Evolutionary conservation across 2,888 invertebrate species (phyloP).

Genomic region (Malacosoma neustria): DNA sequence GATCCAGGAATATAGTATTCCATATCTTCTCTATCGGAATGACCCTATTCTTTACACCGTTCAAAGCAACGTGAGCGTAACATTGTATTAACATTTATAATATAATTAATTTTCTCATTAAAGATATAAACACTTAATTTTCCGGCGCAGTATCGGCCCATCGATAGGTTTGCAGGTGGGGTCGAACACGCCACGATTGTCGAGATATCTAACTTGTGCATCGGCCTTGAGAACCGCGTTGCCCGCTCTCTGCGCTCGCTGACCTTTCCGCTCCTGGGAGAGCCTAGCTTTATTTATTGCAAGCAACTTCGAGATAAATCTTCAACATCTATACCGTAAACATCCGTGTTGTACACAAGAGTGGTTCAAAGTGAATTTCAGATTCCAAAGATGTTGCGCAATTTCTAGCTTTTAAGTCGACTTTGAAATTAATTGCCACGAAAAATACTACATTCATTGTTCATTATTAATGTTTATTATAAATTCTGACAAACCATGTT

Average conservation of each 20-base stretch:
- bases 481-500: too few species aligned
- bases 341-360: conserved; percentile 47
- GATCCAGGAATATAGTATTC: too few species aligned
- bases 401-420: neutral
- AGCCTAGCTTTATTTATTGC: conserved; percentile 49
- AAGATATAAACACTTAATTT: neutral
- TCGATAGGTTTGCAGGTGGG: conserved; percentile 42
- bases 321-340: conserved; percentile 38
- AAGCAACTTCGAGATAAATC: conserved; percentile 49
- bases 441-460: too few species aligned
- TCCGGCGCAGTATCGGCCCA: conserved; percentile 3
- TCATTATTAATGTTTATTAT: too few species aligned
- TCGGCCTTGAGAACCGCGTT: conserved; percentile 50
- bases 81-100: too few species aligned
- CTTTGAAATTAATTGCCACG: too few species aligned
- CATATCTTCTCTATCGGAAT: too few species aligned
- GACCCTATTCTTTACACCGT: too few species aligned
- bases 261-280: conserved; percentile 39
- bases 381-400: too few species aligned
- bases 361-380: conserved; percentile 31
- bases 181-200: conserved; percentile 41
- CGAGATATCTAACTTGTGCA: conserved; percentile 48
- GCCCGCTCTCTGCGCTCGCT: conserved; percentile 24
- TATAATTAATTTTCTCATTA: neutral
- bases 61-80: too few species aligned